Evolutionary conservation across 1,140 invertebrate genomes (phyloP).

Genomic region (Zeugodacus cucurbitae): DNA sequence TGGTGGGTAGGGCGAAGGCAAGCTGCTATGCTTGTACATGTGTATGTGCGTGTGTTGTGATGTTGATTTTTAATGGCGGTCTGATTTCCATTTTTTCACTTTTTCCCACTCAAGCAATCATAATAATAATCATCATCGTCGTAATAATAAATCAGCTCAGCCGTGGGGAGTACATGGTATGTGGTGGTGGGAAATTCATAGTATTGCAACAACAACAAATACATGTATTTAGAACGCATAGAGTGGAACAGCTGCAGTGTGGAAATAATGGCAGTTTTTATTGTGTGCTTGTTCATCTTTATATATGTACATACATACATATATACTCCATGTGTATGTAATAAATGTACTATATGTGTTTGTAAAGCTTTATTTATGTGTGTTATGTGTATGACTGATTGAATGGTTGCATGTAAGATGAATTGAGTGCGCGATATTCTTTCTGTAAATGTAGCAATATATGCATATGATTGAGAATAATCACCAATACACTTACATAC

Average conservation of each 20-base stretch:
- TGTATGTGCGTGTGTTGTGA: neutral
- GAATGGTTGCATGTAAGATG: neutral
- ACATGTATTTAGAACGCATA: neutral
- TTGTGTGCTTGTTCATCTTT: too few species aligned
- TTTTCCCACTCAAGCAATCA: conserved; percentile 43
- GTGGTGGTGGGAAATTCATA: conserved; percentile 12
- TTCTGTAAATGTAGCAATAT: neutral
- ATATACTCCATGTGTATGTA: too few species aligned
- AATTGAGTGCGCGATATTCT: neutral
- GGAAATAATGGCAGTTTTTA: neutral
- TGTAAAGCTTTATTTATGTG: too few species aligned
- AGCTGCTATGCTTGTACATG: neutral
- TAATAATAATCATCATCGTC: conserved; percentile 40
- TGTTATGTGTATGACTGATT: neutral
- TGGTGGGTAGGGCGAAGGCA: neutral
- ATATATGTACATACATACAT: neutral
- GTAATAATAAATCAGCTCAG: conserved; percentile 22
- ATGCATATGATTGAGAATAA: neutral
- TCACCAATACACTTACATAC: neutral
- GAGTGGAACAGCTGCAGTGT: neutral
- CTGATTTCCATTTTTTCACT: conserved; percentile 44
- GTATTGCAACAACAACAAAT: conserved; percentile 7
- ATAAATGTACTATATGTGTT: neutral
- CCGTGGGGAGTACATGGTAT: neutral
- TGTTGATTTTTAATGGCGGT: conserved; percentile 43